Percentiles rank a stretch among this genome's conserved stretches.
Conservation (phyloP, 2,113 vertebrate genomes). For the Psittacula cyanocephala region DNA sequence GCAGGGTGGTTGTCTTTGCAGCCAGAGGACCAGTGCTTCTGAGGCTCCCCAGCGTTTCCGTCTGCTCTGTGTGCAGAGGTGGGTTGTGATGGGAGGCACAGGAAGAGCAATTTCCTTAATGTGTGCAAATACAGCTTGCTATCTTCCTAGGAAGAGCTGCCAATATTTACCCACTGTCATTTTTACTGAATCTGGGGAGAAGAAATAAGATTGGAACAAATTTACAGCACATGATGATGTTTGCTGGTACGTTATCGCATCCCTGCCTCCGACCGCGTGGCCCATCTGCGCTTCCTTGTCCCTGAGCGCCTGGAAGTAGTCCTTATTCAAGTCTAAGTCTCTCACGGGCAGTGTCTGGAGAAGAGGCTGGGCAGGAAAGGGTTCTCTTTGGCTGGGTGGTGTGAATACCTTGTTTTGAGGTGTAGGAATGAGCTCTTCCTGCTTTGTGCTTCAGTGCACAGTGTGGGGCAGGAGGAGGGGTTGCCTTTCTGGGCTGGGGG, state of each 20-base stretch:
- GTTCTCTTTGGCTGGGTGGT: background rate
- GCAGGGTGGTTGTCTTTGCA: background rate
- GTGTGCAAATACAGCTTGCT: conserved; percentile 80
- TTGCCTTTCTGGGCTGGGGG: background rate
- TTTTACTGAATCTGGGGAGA: conserved; percentile 93
- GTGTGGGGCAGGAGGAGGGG: background rate
- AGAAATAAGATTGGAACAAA: conserved; percentile 94
- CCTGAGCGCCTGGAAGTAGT: background rate
- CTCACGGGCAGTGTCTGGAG: background rate
- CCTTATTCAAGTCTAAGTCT: background rate
- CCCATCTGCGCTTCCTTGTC: background rate
- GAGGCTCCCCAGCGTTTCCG: background rate
- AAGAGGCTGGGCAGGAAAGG: background rate
- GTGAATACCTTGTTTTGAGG: background rate
- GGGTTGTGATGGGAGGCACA: background rate
- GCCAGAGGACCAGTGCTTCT: fast-evolving
- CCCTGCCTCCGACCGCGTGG: background rate
- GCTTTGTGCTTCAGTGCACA: background rate
- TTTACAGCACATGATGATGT: conserved; percentile 99
- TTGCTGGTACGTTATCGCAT: conserved; percentile 83
- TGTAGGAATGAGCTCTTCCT: background rate
- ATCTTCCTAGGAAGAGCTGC: conserved; percentile 96
- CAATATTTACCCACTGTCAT: conserved; percentile 99
- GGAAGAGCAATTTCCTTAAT: conserved; percentile 77
- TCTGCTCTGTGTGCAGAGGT: background rate